Conservation (phyloP, 2,113 vertebrate species). For the Scytalopus superciliaris region DNA sequence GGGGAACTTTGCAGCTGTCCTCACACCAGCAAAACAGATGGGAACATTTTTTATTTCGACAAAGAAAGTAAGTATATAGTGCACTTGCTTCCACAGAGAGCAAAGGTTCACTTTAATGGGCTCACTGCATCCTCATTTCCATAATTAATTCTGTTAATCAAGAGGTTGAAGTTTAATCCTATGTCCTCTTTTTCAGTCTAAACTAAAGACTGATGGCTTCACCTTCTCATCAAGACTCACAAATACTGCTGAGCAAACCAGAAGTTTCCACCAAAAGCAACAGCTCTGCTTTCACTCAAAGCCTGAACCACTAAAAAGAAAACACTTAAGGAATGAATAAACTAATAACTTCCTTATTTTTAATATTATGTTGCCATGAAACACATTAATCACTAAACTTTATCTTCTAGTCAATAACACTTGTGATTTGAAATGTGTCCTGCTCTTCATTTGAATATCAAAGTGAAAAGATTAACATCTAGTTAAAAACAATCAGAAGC, state of each 20-base stretch:
- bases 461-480: neutral
- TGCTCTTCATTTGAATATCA: neutral
- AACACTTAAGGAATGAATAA: neutral
- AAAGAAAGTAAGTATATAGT: neutral
- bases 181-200: neutral
- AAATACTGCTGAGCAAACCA: neutral
- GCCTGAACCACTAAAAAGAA: neutral
- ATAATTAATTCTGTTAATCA: constrained; percentile 36
- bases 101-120: constrained; percentile 21
- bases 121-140: neutral
- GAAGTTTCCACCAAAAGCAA: neutral
- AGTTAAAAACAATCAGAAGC: neutral
- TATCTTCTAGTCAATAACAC: neutral
- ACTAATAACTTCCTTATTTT: neutral
- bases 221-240: neutral
- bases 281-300: neutral
- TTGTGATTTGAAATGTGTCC: neutral
- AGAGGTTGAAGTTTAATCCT: constrained; percentile 3
- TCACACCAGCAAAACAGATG: constrained; percentile 27
- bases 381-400: neutral
- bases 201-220: neutral
- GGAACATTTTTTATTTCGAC: neutral
- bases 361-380: neutral
- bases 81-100: neutral
- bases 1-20: neutral